Conservation (phyloP, 2,113 vertebrate genomes). For the Vulpes lagopus region DNA sequence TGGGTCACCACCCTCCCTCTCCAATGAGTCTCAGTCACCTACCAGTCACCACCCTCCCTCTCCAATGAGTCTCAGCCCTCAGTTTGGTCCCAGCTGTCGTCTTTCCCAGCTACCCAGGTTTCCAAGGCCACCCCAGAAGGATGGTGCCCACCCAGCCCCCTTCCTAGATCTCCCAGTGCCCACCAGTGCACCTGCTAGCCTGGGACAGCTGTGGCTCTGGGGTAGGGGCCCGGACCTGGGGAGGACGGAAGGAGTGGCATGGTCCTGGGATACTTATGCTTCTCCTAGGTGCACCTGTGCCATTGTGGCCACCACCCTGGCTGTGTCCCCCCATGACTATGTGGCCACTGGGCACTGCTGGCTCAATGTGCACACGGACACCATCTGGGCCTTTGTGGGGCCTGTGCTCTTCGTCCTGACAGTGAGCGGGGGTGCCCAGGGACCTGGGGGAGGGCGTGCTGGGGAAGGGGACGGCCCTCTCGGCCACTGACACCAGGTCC, state of each 20-base stretch:
- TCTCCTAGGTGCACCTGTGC: constrained; percentile 90
- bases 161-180: neutral
- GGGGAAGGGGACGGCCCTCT: accelerated
- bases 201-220: neutral
- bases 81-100: neutral
- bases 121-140: neutral
- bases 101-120: neutral
- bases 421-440: constrained; percentile 81
- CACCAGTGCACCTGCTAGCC: accelerated
- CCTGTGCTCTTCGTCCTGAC: constrained; percentile 93
- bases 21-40: neutral
- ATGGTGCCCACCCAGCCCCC: neutral
- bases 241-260: accelerated
- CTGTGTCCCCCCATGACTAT: constrained; percentile 89
- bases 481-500: neutral
- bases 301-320: constrained; percentile 91
- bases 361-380: constrained; percentile 91
- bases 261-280: neutral
- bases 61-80: neutral
- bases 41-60: neutral
- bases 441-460: accelerated
- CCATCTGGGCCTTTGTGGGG: constrained; percentile 96
- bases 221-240: neutral
- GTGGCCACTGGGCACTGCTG: constrained; percentile 93
- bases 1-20: neutral